A percentile compares a stretch with the other conserved stretches of the same genome.
Conservation (phyloP, 2,888 invertebrate genomes). For the Phanerotoma sp. region DNA sequence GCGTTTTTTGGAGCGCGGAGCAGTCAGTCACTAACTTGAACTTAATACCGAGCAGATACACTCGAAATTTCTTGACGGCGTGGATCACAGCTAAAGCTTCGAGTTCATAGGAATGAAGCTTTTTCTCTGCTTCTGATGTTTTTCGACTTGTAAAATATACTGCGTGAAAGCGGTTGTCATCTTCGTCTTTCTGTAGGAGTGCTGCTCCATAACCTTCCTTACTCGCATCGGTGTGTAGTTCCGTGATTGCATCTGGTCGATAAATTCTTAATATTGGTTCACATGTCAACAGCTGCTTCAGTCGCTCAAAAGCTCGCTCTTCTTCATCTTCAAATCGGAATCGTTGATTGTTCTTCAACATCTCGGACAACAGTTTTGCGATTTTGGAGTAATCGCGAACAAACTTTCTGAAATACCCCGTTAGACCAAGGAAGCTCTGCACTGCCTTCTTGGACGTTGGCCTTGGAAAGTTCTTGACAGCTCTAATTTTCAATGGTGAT, state of each 20-base stretch:
- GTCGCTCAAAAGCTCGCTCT: constrained; percentile 10
- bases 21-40: no score
- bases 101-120: no score
- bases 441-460: not conserved
- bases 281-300: constrained; percentile 15
- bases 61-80: no score
- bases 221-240: constrained; percentile 31
- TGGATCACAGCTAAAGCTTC: no score
- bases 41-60: no score
- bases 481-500: not conserved
- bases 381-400: constrained; percentile 17
- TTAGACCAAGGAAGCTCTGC: not conserved
- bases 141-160: no score
- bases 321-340: constrained; percentile 14
- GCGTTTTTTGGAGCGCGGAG: no score
- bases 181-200: not conserved
- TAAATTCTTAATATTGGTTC: constrained; percentile 27
- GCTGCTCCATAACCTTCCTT: not conserved
- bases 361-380: constrained; percentile 20
- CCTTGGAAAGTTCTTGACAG: not conserved
- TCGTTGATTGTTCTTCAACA: not conserved
- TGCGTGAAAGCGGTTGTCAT: no score
- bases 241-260: constrained; percentile 21
- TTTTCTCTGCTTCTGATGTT: no score
- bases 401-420: constrained; percentile 22